Evolutionary conservation across 2,113 vertebrate species (phyloP).

Genomic region (Cyprinodon tularosa): DNA sequence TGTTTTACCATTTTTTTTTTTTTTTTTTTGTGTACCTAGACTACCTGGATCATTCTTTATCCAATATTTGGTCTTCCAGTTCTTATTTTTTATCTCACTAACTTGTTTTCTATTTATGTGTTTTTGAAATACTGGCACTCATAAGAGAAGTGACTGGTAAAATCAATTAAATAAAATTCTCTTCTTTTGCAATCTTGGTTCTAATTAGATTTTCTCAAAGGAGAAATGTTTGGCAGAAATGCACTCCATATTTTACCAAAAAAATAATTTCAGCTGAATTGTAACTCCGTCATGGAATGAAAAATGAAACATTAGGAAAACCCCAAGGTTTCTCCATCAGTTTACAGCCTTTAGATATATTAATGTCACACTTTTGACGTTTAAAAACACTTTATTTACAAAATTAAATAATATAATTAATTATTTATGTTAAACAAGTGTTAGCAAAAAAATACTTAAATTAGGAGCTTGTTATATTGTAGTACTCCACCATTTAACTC

Average conservation of each 20-base stretch:
- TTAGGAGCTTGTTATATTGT: too few relatives aligned
- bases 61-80: background rate
- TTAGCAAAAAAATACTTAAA: too few relatives aligned
- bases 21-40: background rate
- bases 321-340: constrained; percentile 27
- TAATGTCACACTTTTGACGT: too few relatives aligned
- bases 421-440: too few relatives aligned
- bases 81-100: background rate
- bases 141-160: background rate
- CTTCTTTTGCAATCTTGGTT: constrained; percentile 35
- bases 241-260: constrained; percentile 22
- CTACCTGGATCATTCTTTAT: background rate
- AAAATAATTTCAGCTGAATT: constrained; percentile 2
- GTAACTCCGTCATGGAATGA: constrained; percentile 24
- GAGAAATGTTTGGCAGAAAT: constrained; percentile 24
- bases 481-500: too few relatives aligned
- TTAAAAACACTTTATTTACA: too few relatives aligned
- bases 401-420: too few relatives aligned
- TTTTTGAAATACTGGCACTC: background rate
- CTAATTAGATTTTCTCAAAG: constrained; percentile 3
- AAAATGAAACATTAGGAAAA: constrained; percentile 28
- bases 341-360: constrained; percentile 3
- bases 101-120: background rate
- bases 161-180: constrained; percentile 16
- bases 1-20: background rate